Conservation (phyloP, 2,888 invertebrate species). For the Brachynemurus nebulosus region DNA sequence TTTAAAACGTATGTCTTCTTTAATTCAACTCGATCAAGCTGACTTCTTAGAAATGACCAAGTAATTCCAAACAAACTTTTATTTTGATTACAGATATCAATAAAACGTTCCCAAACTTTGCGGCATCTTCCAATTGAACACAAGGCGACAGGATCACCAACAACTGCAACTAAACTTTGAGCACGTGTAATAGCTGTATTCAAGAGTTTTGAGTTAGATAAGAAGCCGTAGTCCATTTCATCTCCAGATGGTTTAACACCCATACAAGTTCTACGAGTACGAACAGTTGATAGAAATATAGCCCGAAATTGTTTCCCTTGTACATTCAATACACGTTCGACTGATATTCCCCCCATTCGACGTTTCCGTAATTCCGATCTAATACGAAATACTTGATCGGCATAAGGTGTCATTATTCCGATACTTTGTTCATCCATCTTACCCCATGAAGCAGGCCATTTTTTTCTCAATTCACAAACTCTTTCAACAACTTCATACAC, state of each 20-base stretch:
- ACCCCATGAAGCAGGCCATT: constrained; percentile 66
- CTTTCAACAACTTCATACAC: constrained; percentile 67
- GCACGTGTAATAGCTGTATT: constrained; percentile 75
- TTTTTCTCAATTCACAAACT: constrained; percentile 52
- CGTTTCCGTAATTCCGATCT: constrained; percentile 60
- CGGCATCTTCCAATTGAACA: constrained; percentile 69
- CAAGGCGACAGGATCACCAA: constrained; percentile 71
- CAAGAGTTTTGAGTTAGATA: constrained; percentile 66
- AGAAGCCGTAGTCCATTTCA: constrained; percentile 63
- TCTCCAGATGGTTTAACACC: constrained; percentile 26
- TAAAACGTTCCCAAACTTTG: constrained; percentile 67
- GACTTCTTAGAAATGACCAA: constrained; percentile 49
- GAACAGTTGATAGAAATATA: constrained; percentile 64
- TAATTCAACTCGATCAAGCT: constrained; percentile 58
- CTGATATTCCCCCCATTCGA: constrained; percentile 58
- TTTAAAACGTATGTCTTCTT: constrained; percentile 52
- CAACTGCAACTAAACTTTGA: constrained; percentile 67
- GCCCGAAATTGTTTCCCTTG: constrained; percentile 80
- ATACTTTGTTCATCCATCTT: constrained; percentile 61
- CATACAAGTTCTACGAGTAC: constrained; percentile 58
- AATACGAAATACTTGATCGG: constrained; percentile 65
- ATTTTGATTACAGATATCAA: constrained; percentile 56
- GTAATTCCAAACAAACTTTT: constrained; percentile 59
- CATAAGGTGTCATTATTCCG: constrained; percentile 74
- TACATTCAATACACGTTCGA: constrained; percentile 70